Conservation (phyloP, 2,888 invertebrate genomes). For the Cerastis leucographa region DNA sequence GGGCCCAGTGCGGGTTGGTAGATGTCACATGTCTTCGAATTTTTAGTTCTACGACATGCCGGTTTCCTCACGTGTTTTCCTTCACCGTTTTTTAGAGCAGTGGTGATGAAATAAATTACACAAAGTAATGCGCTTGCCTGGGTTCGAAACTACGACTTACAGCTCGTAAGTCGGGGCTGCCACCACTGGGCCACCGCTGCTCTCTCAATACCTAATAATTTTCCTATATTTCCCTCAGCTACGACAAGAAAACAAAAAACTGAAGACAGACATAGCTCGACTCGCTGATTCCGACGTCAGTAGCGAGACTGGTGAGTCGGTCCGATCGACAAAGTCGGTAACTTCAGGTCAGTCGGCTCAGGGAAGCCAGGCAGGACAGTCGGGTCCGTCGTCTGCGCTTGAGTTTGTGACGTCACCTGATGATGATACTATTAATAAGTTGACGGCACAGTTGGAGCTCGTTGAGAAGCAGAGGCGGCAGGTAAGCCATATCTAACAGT, state of each 20-base stretch:
- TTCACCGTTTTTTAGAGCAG: no score
- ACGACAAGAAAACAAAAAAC: conserved; percentile 83
- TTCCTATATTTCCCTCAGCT: conserved; percentile 71
- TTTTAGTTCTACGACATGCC: no score
- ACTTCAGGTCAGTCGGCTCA: conserved; percentile 1
- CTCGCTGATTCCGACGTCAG: conserved; percentile 72
- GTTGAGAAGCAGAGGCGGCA: conserved; percentile 86
- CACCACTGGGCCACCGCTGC: no score
- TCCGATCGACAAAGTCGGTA: conserved; percentile 46
- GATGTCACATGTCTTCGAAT: no score
- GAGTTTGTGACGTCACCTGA: conserved; percentile 88
- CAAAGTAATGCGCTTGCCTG: no score
- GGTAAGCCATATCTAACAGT: conserved; percentile 65
- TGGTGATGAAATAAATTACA: no score
- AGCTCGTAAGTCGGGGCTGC: no score
- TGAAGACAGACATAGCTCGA: conserved; percentile 78
- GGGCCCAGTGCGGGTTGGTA: no score
- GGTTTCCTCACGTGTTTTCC: no score
- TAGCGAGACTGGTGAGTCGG: conserved; percentile 71
- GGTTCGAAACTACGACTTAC: no score
- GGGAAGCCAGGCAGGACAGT: conserved; percentile 61
- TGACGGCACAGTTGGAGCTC: conserved; percentile 85
- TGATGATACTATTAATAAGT: conserved; percentile 86
- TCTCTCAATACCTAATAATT: no score
- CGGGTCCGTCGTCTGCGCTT: conserved; percentile 80